Evolutionary conservation across 2,888 invertebrate genomes (phyloP), one percentile per base, ranked within the genome.

Genomic region (Crematogaster levior): DNA sequence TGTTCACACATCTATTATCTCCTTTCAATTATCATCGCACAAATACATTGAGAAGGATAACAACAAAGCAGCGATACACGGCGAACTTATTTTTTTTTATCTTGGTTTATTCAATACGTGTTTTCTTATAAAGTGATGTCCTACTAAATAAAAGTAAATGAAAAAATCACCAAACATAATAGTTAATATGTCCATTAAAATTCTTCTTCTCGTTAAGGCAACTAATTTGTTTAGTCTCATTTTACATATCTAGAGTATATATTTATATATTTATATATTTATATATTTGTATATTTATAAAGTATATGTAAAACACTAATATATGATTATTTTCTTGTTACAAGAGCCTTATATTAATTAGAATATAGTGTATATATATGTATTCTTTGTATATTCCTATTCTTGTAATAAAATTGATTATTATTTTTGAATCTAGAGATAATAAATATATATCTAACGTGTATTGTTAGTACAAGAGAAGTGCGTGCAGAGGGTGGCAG

Each of bases 221-320:
- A 93, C 93, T 94, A 94, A 94, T 91, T 90, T 90, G 88, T 88
- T 90, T 90, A 92, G 92, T 88, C 88, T 91, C 91, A 91, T 89
- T 93, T 92, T 93, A 92, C 91, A 92, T 91, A 88, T 91, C 93
- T 94, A 94, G 92, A 93, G 92, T 94, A 94, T 84, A 88, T 82
- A 82, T 70, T 60, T 82, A 63, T 83, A 86, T 90, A 86, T 92
- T 88, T 90, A 88, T 92, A 90, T 90, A 89, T 89, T 84, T 87
- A 68, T 63, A 58, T 90, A 68, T 77, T 68, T 77, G 56, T 79
- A 77, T 77, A 91, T 93, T 92, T 93, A 93, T 94, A 94, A 94
- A 93, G 94, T 94, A 94, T 94, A 94, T 94, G 94, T 94, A 94
- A 94, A 94, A 94, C 94, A 94, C 93, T 94, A 94, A 94, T 94